Percentiles rank a stretch among this genome's conserved stretches.
Conservation (phyloP, 2,797 vertebrate species). For the Sebastes diploproa region DNA sequence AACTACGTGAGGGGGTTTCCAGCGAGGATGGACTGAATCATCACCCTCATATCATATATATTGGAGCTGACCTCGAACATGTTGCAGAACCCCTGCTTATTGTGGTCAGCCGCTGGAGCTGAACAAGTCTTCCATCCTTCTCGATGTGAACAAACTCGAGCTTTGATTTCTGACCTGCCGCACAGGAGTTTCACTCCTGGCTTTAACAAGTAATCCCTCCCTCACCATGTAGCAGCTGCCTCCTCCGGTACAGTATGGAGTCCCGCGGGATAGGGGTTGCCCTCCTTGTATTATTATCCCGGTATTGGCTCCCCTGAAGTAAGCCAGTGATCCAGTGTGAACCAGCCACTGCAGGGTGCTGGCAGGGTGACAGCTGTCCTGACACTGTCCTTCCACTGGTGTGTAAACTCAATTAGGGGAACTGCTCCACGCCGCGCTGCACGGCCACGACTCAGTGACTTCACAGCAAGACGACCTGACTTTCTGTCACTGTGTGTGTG, state of each 20-base stretch:
- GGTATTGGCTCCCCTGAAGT: constrained; percentile 27
- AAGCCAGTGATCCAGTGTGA: constrained; percentile 29
- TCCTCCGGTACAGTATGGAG: background rate
- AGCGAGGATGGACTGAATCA: background rate
- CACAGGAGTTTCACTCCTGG: background rate
- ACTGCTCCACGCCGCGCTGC: constrained; percentile 6
- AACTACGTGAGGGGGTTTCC: background rate
- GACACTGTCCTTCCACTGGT: constrained; percentile 41
- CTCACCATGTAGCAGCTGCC: constrained; percentile 1
- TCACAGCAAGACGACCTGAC: constrained; percentile 47
- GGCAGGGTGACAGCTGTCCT: constrained; percentile 20
- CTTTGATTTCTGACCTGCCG: constrained; percentile 11
- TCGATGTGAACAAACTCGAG: background rate
- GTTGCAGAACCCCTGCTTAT: background rate
- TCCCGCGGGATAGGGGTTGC: background rate
- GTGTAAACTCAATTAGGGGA: constrained; percentile 58
- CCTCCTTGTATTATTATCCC: constrained; percentile 32
- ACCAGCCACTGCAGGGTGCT: constrained; percentile 7
- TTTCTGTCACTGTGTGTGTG: background rate
- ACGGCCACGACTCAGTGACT: constrained; percentile 36
- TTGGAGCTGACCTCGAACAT: background rate
- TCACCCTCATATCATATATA: background rate
- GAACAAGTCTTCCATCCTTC: background rate
- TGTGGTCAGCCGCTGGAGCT: background rate
- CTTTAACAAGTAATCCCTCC: background rate